Conservation (phyloP, 2,797 vertebrate genomes). For the Brotogeris chrysoptera region DNA sequence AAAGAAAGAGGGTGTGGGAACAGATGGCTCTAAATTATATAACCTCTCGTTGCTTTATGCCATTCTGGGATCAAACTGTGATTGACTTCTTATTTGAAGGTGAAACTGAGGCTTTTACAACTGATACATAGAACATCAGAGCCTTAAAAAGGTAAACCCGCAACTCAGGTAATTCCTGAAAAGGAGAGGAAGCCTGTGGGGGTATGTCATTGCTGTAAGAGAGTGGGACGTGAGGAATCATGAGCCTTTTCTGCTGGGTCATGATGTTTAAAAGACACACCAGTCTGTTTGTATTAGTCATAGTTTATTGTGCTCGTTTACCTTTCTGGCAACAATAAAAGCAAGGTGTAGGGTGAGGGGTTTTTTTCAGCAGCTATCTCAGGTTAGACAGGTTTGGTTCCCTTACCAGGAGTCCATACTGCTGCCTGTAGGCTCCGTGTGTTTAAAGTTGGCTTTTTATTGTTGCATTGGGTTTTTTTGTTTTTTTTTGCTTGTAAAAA, state of each 20-base stretch:
- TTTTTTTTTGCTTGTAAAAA: not conserved
- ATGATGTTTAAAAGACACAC: not conserved
- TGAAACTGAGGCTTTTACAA: not conserved
- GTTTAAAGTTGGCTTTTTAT: not conserved
- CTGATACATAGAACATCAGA: not conserved
- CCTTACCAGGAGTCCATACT: not conserved
- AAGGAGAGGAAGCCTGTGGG: not conserved
- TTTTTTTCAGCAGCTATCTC: not conserved
- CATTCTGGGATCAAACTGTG: not conserved
- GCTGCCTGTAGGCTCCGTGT: not conserved
- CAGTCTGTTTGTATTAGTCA: not conserved
- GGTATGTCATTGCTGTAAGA: not conserved
- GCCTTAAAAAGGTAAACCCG: not conserved
- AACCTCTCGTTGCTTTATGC: not conserved
- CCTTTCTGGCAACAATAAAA: not conserved
- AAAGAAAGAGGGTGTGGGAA: not conserved
- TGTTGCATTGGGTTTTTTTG: not conserved
- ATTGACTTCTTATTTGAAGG: not conserved
- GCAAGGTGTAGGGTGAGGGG: not conserved
- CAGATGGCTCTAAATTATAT: constrained; percentile 32
- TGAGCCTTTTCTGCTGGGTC: not conserved
- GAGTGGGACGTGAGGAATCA: not conserved
- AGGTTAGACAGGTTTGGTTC: not conserved
- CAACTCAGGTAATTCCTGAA: not conserved
- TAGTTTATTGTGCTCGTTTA: not conserved